phyloP scores from a whole-genome alignment of 2,888 invertebrate genomes.

The Coelopa pilipes region DNA sequence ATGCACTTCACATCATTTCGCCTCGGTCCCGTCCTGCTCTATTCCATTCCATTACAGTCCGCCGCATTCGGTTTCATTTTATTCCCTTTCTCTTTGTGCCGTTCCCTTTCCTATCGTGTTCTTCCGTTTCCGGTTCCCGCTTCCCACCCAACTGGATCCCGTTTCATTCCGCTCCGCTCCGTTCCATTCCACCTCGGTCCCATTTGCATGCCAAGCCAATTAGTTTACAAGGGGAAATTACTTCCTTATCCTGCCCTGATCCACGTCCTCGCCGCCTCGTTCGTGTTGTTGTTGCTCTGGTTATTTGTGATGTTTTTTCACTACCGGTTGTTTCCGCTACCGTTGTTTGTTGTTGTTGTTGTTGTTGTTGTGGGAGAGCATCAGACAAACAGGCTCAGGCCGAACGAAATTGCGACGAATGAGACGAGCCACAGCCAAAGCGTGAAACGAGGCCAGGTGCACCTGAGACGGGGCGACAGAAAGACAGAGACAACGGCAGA shows the following conservation, averaged over 20 bases:
- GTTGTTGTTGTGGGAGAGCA: neutral
- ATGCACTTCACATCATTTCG: neutral
- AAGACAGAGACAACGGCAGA: too few species aligned
- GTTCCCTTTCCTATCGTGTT: too few species aligned
- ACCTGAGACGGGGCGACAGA: too few species aligned
- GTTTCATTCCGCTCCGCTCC: neutral
- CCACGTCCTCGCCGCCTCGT: neutral
- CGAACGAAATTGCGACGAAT: neutral
- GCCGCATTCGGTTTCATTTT: too few species aligned
- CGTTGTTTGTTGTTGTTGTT: neutral
- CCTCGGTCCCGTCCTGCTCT: too few species aligned
- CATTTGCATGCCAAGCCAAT: slow-evolving; percentile 49
- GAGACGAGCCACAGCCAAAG: too few species aligned
- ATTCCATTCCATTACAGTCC: neutral
- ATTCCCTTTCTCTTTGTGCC: too few species aligned
- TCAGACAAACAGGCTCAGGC: neutral
- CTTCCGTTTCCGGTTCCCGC: too few species aligned
- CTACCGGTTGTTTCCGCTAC: neutral
- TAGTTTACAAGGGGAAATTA: slow-evolving; percentile 37
- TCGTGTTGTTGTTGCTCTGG: neutral
- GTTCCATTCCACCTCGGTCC: too few species aligned
- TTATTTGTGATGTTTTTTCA: neutral
- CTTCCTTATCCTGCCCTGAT: slow-evolving; percentile 11
- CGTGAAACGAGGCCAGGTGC: too few species aligned
- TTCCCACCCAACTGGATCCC: too few species aligned